Conservation (phyloP, 2,797 vertebrate species). For the Cynopterus sphinx region DNA sequence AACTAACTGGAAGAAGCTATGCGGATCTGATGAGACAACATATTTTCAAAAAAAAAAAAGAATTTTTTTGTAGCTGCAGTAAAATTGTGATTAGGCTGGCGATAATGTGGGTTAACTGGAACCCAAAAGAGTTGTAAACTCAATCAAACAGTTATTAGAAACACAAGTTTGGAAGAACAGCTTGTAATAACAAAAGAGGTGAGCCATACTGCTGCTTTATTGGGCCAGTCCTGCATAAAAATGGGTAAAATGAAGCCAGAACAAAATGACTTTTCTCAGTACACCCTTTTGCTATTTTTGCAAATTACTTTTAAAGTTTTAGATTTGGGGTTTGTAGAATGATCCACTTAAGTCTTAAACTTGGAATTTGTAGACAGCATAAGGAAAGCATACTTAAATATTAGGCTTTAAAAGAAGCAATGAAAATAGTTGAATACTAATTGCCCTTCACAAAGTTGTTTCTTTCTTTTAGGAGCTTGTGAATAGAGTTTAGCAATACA, state of each 20-base stretch:
- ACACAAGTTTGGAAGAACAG: slow-evolving; percentile 21
- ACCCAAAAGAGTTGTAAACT: slow-evolving; percentile 40
- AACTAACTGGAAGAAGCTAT: not conserved
- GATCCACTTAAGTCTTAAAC: slow-evolving; percentile 55
- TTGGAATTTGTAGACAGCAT: slow-evolving; percentile 49
- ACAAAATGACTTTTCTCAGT: slow-evolving; percentile 48
- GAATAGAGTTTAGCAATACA: not conserved
- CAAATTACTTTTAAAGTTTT: slow-evolving; percentile 69
- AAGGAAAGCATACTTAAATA: not conserved
- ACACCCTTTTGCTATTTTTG: slow-evolving; percentile 53
- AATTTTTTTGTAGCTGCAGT: not conserved
- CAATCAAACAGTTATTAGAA: not conserved
- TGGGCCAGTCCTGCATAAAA: not conserved
- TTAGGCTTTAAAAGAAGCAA: not conserved
- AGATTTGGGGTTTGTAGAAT: slow-evolving; percentile 46
- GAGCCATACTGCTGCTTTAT: slow-evolving; percentile 22
- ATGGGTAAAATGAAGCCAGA: slow-evolving; percentile 35
- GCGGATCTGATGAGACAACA: not conserved
- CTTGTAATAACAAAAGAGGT: slow-evolving; percentile 20
- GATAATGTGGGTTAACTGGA: not conserved
- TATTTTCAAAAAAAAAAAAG: not conserved
- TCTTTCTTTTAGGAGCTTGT: not conserved
- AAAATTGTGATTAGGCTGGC: slow-evolving; percentile 7
- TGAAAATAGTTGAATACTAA: slow-evolving; percentile 30
- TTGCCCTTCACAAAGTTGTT: slow-evolving; percentile 40